phyloP scores from a whole-genome alignment of 2,888 invertebrate genomes.

The Meghimatium bilineatum region DNA sequence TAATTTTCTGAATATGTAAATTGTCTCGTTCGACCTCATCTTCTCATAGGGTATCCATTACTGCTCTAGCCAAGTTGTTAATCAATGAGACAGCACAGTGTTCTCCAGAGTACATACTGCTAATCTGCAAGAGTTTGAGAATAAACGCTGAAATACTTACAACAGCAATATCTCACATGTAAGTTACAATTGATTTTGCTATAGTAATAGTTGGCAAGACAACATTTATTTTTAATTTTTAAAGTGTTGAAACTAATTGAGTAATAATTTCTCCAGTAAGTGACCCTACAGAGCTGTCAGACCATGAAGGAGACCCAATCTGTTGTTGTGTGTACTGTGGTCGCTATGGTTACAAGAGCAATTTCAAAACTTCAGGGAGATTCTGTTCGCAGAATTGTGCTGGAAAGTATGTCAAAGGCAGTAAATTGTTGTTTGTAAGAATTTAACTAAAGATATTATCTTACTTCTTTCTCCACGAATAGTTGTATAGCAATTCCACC shows the following conservation, averaged over 20 bases:
- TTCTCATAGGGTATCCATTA: too few relatives aligned
- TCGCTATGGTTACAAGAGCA: constrained; percentile 88
- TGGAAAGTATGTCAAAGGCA: constrained; percentile 62
- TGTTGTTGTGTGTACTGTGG: constrained; percentile 90
- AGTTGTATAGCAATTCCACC: background rate
- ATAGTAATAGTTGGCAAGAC: background rate
- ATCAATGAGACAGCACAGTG: too few relatives aligned
- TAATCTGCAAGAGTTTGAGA: too few relatives aligned
- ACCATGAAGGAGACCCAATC: constrained; percentile 81
- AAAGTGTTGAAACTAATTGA: background rate
- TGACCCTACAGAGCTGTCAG: constrained; percentile 43
- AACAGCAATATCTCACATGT: too few relatives aligned
- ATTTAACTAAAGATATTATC: background rate
- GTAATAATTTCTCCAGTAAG: constrained; percentile 3
- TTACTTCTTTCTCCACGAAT: background rate
- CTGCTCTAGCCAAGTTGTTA: too few relatives aligned
- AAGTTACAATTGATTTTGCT: background rate
- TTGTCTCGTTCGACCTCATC: too few relatives aligned
- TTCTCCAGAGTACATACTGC: too few relatives aligned
- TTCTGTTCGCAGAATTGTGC: constrained; percentile 84
- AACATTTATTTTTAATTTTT: background rate
- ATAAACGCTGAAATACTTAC: too few relatives aligned
- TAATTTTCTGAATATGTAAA: too few relatives aligned
- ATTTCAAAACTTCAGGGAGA: constrained; percentile 85
- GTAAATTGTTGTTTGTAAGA: background rate